A percentile compares a stretch with the other conserved stretches of the same genome.
Conservation (phyloP, 2,113 vertebrate species). For the Zonotrichia leucophrys region DNA sequence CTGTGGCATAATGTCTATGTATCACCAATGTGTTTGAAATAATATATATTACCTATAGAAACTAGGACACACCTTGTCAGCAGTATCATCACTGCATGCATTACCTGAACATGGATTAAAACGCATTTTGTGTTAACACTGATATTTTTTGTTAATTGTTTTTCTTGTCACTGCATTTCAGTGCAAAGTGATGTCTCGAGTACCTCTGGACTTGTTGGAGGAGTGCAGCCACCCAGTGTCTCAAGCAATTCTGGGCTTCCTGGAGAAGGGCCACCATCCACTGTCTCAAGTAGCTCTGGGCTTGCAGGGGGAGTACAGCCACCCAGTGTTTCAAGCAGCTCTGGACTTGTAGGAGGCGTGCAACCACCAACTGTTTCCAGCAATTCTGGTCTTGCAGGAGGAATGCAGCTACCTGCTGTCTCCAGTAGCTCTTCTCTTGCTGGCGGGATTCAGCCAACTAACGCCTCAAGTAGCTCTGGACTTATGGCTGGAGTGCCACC, state of each 20-base stretch:
- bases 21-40: neutral
- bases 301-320: conserved; percentile 86
- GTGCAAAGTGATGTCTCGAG: conserved; percentile 87
- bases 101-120: neutral
- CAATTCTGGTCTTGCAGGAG: conserved; percentile 74
- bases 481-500: conserved; percentile 85
- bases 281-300: conserved; percentile 75
- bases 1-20: neutral
- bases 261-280: conserved; percentile 68
- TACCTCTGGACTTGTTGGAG: conserved; percentile 82
- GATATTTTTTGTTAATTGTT: neutral
- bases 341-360: conserved; percentile 69
- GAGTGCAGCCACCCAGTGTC: conserved; percentile 80
- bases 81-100: neutral
- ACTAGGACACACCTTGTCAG: neutral
- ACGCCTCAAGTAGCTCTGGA: conserved; percentile 69
- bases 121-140: neutral
- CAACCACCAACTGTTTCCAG: conserved; percentile 71
- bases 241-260: conserved; percentile 72
- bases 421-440: conserved; percentile 72
- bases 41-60: neutral
- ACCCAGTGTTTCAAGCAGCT: conserved; percentile 69
- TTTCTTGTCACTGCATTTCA: conserved; percentile 59
- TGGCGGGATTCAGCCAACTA: conserved; percentile 70
- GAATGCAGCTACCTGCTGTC: conserved; percentile 72